Conservation (phyloP, 2,797 vertebrate genomes). For the Lutjanus campechanus region DNA sequence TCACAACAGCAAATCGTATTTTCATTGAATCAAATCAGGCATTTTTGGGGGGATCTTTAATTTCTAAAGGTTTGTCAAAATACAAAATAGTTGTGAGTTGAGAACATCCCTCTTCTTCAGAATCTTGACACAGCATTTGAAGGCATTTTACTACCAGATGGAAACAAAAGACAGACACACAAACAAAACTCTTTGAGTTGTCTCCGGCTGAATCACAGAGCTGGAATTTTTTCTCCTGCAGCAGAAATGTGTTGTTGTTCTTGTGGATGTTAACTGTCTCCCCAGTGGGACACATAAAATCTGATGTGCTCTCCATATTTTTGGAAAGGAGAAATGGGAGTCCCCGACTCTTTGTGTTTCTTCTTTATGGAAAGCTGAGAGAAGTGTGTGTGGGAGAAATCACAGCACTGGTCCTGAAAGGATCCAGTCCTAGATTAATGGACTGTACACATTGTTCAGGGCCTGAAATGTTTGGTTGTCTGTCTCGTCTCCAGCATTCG, state of each 20-base stretch:
- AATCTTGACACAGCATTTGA: neutral
- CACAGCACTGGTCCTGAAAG: neutral
- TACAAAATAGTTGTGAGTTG: neutral
- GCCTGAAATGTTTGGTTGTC: neutral
- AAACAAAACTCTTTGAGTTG: neutral
- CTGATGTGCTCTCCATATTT: conserved; percentile 37
- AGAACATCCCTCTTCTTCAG: neutral
- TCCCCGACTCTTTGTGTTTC: neutral
- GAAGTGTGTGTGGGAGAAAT: conserved; percentile 1
- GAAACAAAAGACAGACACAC: conserved; percentile 8
- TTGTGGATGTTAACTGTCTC: conserved; percentile 15
- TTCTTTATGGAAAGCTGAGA: neutral
- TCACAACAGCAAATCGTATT: neutral
- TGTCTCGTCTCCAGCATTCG: conserved; percentile 76
- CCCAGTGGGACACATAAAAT: conserved; percentile 13
- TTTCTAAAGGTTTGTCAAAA: neutral
- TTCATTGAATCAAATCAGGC: neutral
- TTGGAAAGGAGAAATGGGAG: neutral
- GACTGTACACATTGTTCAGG: neutral
- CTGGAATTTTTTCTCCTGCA: conserved; percentile 1
- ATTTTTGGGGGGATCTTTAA: neutral
- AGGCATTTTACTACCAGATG: conserved; percentile 12
- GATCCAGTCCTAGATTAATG: neutral
- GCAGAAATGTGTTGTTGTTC: conserved; percentile 28
- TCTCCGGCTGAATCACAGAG: conserved; percentile 23